Evolutionary conservation across 2,888 invertebrate species (phyloP), one percentile per base, ranked within the genome.

Genomic region (Marronus borbonicus): DNA sequence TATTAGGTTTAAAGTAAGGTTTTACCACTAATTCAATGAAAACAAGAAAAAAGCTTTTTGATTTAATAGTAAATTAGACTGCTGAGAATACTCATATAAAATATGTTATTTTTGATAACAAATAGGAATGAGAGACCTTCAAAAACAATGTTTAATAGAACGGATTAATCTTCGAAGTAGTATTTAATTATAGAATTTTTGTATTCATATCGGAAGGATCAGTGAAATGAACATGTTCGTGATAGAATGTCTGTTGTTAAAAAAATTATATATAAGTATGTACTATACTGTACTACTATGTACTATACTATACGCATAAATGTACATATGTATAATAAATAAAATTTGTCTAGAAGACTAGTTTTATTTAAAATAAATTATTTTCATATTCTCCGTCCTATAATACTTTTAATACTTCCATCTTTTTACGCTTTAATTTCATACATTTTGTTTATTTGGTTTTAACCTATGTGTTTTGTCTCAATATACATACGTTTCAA

Each of bases 311-410:
- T 55, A 17, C 14, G 10, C 31, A 62, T 62, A 62, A 62, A 62
- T 62, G 62, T 62, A 62, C 62, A 62, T 31, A 62, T 62, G 62
- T 62, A 62, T 62, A 28, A 31, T 62, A 31, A 62, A 44, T 36
- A 62, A 28, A 52, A 28, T 62, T 24, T 62, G 28, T 62, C 12
- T 62, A 62, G 31, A 10, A 24, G 24, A 44, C 5, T 36, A 36
- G 31, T 36, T 36, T 36, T 36, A 36, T 36, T 36, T 36, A 4
- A 36, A 36, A 36, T 36, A 36, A 36, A 36, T 36, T 36, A 36
- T 36, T 36, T 36, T 36, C 31, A 36, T 5, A 36, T 36, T 36
- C 31, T 36, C 31, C 3, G 31, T 36, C 5, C 31, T 36, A 5
- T 36, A 5, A 36, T 5, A 5, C 5, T 36, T 36, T 36, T 0